Evolutionary conservation across 2,888 invertebrate genomes (phyloP), one percentile per base, ranked within the genome.

Genomic region (Galerucella calmariensis): DNA sequence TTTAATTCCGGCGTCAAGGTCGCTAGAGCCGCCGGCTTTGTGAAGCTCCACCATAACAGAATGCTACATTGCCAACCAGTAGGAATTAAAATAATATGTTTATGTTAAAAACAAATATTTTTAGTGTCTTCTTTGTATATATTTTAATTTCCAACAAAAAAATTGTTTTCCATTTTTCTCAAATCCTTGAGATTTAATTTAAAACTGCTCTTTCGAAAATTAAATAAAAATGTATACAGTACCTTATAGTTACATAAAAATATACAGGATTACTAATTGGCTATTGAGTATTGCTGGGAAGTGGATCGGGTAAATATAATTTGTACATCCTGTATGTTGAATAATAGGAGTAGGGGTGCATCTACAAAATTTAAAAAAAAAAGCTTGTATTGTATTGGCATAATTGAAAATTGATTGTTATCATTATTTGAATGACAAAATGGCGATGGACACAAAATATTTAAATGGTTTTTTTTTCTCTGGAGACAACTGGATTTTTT

Each of bases 271-370:
- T 8, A 63, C 44, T 16, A 16, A 44, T 63, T 63, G 63, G 44
- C 20, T 46, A 20, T 44, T n/a, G 4, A 44, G n/a, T 53, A 53
- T n/a, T 53, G 4, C 16, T 53, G 53, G 53, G 14, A 53, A 8
- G 53, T 8, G 56, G 56, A 20, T 56, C 16, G 56, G 20, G 16
- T 20, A 56, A 56, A 8, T 16, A 9, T 56, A 20, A 56, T 12
- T 48, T 48, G 24, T 61, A 44, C 63, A 63, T 63, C 63, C 63
- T 63, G 63, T 63, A 63, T 63, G 46, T 63, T 63, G 12, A 48
- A 48, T 48, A 46, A 11, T 46, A 62, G 62, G 16, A 63, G 20
- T 63, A 63, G 44, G 63, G 46, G 46, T 63, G 63, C 63, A 63
- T 63, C 63, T 63, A 44, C n/a, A 20, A 16, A 56, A 56, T 10